Evolutionary conservation across 2,888 invertebrate species (phyloP).

Genomic region (Pseudococcus viburni): DNA sequence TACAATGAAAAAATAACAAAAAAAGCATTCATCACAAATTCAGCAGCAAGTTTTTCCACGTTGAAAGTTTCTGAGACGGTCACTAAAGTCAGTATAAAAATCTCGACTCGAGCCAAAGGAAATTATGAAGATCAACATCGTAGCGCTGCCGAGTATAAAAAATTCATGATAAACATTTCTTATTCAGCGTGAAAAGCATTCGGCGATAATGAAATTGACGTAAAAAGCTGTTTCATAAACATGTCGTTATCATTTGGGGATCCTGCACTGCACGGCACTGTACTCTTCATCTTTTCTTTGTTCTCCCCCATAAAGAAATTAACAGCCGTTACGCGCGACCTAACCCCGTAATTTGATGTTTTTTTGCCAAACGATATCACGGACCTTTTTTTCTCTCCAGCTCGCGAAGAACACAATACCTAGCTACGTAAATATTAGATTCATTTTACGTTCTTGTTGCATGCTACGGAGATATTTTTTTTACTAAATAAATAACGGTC

Average conservation of each 20-base stretch:
- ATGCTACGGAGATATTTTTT: not conserved
- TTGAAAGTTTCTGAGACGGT: not conserved
- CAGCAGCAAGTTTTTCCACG: not conserved
- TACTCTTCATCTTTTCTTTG: constrained; percentile 28
- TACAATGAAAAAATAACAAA: not conserved
- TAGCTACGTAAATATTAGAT: not conserved
- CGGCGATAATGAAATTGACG: not conserved
- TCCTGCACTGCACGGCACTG: not conserved
- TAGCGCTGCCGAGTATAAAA: not conserved
- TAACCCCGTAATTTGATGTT: constrained; percentile 43
- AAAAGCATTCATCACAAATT: not conserved
- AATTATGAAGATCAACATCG: not conserved
- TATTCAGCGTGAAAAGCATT: constrained; percentile 7
- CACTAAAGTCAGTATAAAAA: not conserved
- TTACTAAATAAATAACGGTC: not conserved
- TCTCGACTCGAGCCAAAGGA: not conserved
- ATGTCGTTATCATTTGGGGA: constrained; percentile 38
- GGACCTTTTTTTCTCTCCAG: not conserved
- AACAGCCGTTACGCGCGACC: constrained; percentile 43
- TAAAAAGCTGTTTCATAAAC: constrained; percentile 44
- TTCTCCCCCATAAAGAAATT: not conserved
- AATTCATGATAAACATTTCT: constrained; percentile 9
- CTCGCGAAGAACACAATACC: not conserved
- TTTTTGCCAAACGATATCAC: constrained; percentile 7
- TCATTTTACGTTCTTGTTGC: constrained; percentile 6